phyloP scores from a whole-genome alignment of 2,113 vertebrate species.

The Nanorana parkeri region DNA sequence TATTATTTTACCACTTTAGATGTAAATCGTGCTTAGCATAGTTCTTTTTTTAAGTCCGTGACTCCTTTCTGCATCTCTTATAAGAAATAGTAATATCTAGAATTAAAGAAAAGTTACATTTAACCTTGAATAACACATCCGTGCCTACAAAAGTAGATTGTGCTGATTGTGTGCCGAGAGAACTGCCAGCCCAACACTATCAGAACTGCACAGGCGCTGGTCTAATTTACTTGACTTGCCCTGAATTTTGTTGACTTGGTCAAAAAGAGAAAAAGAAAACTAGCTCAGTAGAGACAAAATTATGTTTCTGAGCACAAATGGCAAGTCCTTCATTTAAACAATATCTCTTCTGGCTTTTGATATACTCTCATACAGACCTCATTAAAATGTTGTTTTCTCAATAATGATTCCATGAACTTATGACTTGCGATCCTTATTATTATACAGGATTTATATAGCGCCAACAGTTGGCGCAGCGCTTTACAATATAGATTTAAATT shows the following conservation, averaged over 20 bases:
- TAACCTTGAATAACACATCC: background rate
- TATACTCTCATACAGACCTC: background rate
- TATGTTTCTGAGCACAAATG: background rate
- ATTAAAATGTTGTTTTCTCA: no score
- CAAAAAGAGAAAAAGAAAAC: background rate
- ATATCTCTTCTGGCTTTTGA: background rate
- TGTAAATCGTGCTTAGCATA: no score
- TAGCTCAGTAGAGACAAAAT: background rate
- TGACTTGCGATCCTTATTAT: no score
- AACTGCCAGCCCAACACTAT: background rate
- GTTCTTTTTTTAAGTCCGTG: no score
- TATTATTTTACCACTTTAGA: no score
- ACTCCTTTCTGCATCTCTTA: no score
- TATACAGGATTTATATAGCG: no score
- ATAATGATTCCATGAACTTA: no score
- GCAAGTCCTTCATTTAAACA: background rate
- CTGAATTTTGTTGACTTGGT: background rate
- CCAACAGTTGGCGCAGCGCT: no score
- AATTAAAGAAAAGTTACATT: background rate
- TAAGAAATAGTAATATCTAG: no score
- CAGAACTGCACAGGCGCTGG: background rate
- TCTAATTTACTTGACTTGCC: background rate
- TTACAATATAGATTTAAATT: no score
- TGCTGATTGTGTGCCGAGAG: background rate
- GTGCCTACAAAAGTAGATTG: background rate